These are phyloP conservation scores for Vulpes lagopus DNA, from an alignment of 2,113 vertebrate species.

Conservation along the genomic window DNA sequence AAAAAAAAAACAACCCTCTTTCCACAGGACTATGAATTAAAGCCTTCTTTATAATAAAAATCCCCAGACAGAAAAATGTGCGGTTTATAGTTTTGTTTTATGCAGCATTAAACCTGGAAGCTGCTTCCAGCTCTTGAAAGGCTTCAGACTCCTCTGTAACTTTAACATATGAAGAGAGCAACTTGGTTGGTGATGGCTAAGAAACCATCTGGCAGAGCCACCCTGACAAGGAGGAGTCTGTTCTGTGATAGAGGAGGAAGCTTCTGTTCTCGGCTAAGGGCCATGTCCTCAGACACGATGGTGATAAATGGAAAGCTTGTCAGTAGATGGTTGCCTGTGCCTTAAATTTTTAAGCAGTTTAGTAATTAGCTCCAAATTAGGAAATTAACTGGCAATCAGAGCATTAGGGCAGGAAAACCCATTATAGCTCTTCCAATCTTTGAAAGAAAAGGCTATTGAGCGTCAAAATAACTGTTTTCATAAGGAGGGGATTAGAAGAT, in stretches of 20 bases:
- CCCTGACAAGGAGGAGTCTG: neutral
- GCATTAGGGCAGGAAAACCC: constrained; percentile 29
- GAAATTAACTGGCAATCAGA: constrained; percentile 55
- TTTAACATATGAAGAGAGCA: neutral
- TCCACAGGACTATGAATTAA: neutral
- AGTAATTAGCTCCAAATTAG: constrained; percentile 71
- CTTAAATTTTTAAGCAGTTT: constrained; percentile 75
- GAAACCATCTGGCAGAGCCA: neutral
- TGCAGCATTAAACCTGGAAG: neutral
- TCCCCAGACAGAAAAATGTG: neutral
- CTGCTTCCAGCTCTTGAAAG: constrained; percentile 53
- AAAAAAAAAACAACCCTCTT: neutral
- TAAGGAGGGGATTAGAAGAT: constrained; percentile 20
- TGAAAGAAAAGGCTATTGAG: neutral
- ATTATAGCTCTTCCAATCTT: constrained; percentile 20
- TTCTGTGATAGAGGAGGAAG: constrained; percentile 20
- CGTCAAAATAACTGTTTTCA: constrained; percentile 23
- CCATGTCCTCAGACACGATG: constrained; percentile 18
- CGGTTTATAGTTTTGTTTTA: constrained; percentile 32
- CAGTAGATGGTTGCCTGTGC: constrained; percentile 38
- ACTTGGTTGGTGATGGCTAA: constrained; percentile 18
- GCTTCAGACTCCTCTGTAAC: neutral
- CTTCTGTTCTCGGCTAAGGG: constrained; percentile 44
- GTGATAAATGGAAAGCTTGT: constrained; percentile 57
- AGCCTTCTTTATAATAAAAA: constrained; percentile 19